Conservation (phyloP, 2,113 vertebrate genomes). For the Gallinago undulata region DNA sequence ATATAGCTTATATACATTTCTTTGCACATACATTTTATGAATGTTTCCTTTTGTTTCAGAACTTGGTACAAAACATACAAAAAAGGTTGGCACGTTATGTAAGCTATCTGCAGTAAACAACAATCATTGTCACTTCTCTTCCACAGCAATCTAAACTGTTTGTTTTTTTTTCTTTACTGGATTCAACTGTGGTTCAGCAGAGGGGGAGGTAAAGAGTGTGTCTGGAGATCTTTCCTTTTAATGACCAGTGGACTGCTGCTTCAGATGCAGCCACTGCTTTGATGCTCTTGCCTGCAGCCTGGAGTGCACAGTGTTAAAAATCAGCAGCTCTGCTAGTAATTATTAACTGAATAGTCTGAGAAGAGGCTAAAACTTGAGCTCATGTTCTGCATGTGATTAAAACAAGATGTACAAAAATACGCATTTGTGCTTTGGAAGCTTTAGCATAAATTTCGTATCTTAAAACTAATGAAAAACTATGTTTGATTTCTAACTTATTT, state of each 20-base stretch:
- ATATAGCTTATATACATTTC: slow-evolving; percentile 79
- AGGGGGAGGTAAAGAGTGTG: neutral
- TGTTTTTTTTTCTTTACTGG: neutral
- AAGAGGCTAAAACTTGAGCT: slow-evolving; percentile 54
- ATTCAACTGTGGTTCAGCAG: neutral
- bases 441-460: slow-evolving; percentile 51
- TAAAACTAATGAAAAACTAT: slow-evolving; percentile 54
- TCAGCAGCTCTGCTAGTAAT: slow-evolving; percentile 27
- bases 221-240: neutral
- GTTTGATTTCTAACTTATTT: slow-evolving; percentile 47
- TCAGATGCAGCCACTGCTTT: slow-evolving; percentile 17
- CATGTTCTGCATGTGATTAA: slow-evolving; percentile 56
- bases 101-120: slow-evolving; percentile 37
- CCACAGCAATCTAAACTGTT: neutral
- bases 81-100: slow-evolving; percentile 75
- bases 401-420: slow-evolving; percentile 75
- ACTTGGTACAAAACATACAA: slow-evolving; percentile 78
- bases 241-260: neutral
- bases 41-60: slow-evolving; percentile 64
- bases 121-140: slow-evolving; percentile 29
- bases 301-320: slow-evolving; percentile 59
- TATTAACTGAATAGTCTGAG: slow-evolving; percentile 31
- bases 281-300: slow-evolving; percentile 28
- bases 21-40: slow-evolving; percentile 64
- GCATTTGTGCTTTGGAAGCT: slow-evolving; percentile 73